Base-by-base conservation (phyloP, 2,113 vertebrate species). In the Ceyx margarethae region DNA sequence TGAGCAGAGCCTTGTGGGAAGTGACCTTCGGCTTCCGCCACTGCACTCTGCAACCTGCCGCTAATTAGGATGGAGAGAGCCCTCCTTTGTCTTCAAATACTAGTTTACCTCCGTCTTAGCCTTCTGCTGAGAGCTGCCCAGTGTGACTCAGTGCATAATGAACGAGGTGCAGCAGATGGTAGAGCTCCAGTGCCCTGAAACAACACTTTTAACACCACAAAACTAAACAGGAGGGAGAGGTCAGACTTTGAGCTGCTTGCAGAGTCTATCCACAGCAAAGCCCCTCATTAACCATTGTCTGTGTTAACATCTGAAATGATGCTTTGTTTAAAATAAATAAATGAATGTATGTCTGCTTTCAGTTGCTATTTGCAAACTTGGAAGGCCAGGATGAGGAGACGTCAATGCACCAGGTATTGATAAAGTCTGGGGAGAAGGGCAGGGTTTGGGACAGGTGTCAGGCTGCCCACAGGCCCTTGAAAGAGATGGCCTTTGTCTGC, bases 1-100 rank as follows among this genome's bases (percentile, higher is more conserved):
- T 82, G 94, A 92, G 94, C 95, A 22, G 89, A 97, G 95, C 80
- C 97, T 94, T 95, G 94, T 95, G 97, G 95, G 97, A 98, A 94
- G 81, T 94, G 95, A 97, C 97, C 97, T 98, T 97, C 95, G 94
- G 95, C 96, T 95, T 74, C 94, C 21, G 22, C 76, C 13, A 46
- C 92, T 13, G 73, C 86, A 66, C 92, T 85, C 90, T 58, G 94
- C 95, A 96, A 85, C 95, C 95, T 93, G 90, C 94, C 26, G 82
- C 96, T 98, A 97, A 97, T 98, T 97, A 96, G 85, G 91, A 94
- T 81, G 92, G 85, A 96, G 95, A 95, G 90, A 95, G 75, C 87
- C 72, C 85, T 64, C 60, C 85, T 81, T 53, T 96, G 96, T 97
- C 96, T 96, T 62, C 96, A 93, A 95, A 95, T 72, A 93, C 77